A percentile compares a stretch with the other conserved stretches of the same genome.
Evolutionary conservation across 1,140 invertebrate species (phyloP).

Genomic region (Heliconius nattereri): DNA sequence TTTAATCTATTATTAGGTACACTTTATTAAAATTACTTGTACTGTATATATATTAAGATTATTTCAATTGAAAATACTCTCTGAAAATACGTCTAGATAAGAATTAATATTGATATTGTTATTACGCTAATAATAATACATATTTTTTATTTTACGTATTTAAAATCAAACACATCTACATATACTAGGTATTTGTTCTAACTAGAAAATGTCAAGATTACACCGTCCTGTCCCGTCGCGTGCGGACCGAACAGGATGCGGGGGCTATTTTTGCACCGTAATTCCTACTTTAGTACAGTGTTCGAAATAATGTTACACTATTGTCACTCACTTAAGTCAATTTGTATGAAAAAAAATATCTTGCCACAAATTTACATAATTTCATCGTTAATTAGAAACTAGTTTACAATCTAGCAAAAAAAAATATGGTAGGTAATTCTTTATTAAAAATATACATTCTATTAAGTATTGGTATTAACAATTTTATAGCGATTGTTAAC

Average conservation of each 20-base stretch:
- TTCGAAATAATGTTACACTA: slow-evolving; percentile 7
- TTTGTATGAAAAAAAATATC: not conserved
- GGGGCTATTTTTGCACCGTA: slow-evolving; percentile 28
- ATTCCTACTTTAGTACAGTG: slow-evolving; percentile 9
- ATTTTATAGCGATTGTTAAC: not conserved
- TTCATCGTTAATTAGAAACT: not conserved
- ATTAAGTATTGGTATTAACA: not conserved
- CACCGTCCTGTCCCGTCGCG: slow-evolving; percentile 30
- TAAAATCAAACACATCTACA: not conserved
- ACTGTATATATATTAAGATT: no score
- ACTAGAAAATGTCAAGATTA: not conserved
- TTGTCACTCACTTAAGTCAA: slow-evolving; percentile 14
- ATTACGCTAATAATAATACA: no score
- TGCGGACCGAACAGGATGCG: slow-evolving; percentile 29
- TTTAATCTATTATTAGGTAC: no score
- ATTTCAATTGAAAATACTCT: no score
- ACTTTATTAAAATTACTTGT: no score
- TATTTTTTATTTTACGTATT: not conserved
- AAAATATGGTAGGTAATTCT: not conserved
- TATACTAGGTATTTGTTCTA: not conserved
- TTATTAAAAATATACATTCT: not conserved
- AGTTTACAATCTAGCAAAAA: not conserved
- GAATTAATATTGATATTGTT: no score
- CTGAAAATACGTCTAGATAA: no score
- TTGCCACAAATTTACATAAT: not conserved